phyloP scores from a whole-genome alignment of 1,140 invertebrate genomes.

The Parasteatoda tepidariorum region DNA sequence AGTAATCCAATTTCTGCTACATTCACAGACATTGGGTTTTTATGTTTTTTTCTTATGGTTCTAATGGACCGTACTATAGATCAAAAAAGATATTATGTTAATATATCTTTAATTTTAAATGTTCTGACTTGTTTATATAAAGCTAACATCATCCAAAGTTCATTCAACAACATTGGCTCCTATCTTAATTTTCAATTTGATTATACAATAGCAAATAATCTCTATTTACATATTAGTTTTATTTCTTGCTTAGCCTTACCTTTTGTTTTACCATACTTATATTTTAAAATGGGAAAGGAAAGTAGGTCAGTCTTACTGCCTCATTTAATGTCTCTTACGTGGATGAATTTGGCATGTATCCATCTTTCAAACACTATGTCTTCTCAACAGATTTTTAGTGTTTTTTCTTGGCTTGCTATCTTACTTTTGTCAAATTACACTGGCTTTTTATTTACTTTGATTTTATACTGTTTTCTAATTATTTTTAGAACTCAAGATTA shows the following conservation, averaged over 20 bases:
- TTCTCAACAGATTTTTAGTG: conserved; percentile 14
- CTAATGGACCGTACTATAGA: conserved; percentile 40
- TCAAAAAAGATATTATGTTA: conserved; percentile 36
- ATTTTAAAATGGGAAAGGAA: conserved; percentile 44
- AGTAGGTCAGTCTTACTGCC: conserved; percentile 43
- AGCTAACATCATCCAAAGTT: conserved; percentile 25
- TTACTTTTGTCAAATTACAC: conserved; percentile 28
- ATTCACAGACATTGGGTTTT: conserved; percentile 24
- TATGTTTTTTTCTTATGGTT: conserved; percentile 39
- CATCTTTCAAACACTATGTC: conserved; percentile 10
- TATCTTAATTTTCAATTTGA: conserved; percentile 35
- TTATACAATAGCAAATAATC: conserved; percentile 32
- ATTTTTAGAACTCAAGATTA: background rate
- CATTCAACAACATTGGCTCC: background rate
- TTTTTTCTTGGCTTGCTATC: conserved; percentile 43
- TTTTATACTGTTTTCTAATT: conserved; percentile 9
- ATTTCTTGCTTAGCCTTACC: conserved; percentile 48
- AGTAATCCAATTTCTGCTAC: background rate
- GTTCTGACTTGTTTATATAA: conserved; percentile 33
- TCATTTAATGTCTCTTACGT: conserved; percentile 38
- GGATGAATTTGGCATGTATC: conserved; percentile 57
- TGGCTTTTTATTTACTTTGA: conserved; percentile 17
- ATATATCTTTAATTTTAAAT: conserved; percentile 47
- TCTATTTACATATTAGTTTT: conserved; percentile 31
- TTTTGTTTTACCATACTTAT: conserved; percentile 55